Base-by-base conservation (phyloP, 2,113 vertebrate genomes). In the Lampris incognitus region DNA sequence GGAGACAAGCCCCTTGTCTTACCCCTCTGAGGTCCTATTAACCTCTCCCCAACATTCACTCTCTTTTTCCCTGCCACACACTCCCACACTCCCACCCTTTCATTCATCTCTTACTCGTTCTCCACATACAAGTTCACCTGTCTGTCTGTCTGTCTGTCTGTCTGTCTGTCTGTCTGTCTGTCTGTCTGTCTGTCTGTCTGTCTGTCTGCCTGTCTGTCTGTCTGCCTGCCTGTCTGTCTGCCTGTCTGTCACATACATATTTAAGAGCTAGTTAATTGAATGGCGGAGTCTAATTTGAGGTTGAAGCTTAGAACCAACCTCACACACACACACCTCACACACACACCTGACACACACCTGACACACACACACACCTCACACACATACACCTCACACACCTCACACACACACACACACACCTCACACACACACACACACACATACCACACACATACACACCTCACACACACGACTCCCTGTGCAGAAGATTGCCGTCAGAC, bases 1-100 rank as follows among this genome's bases (percentile, higher is more conserved):
- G 76, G 75, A 74, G 87, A 83, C 83, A 80, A 78, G 74, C 72
- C 77, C 80, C 83, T 83, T 61, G 79, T 85, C 83, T 81, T 78
- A 76, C 85, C 60, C 82, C 86, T 91, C 89, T 81, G 87, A 91
- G 86, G 87, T 82, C 83, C 85, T 86, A 88, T 89, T 91, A 91
- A 89, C 83, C 83, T 89, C 87, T 84, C 60, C 71, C 73, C 58
- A 81, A 68, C 71, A 74, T n/a, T 46, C 67, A 78, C 65, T 56
- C 64, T 78, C 66, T 63, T 52, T 10, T 67, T 60, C 71, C 76
- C 51, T 74, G 78, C 50, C 79, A 41, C 56, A 36, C 70, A 72
- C 1, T 63, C 76, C 68, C 70, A 75, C 66, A 73, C 69, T 0
- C 58, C 42, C 56, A 11, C 59, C 63, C 57, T 69, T 63, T 55